Evolutionary conservation across 1,140 invertebrate species (phyloP), one percentile per base, ranked within the genome.

Genomic region (Hydropsyche tenuis): DNA sequence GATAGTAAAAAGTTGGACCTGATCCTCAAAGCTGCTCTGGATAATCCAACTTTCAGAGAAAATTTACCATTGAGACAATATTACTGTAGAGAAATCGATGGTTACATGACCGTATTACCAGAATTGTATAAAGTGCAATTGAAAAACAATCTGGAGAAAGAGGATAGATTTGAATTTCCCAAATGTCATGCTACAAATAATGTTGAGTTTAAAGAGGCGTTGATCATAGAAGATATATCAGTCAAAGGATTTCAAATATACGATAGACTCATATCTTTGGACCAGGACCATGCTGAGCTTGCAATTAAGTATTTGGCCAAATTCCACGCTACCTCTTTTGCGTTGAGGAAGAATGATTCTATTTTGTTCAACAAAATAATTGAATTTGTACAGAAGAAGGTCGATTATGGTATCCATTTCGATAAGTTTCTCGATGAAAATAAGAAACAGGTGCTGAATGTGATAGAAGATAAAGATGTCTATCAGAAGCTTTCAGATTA

Each of bases 161-260:
- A 75, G 16, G 75, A 83, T 1, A 74, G 69, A 3, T 82, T 85
- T 22, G 66, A 75, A 63, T 78, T 80, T 69, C 80, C 85, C 3
- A 81, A 80, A 63, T 87, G 83, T 70, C 84, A 82, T 14, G 80
- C 77, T 11, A 80, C 75, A 0, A 75, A 79, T 5, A 73, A 48
- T 11, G 80, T 84, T 51, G 78, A 82, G 27, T 73, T 78, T 6
- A 75, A 85, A 46, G 86, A 87, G 79, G 79, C 84, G 20, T 83
- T 88, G 9, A 78, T 89, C 23, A 78, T 90, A 66, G 84, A 89
- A 78, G 87, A 90, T 79, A 77, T 90, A 14, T 79, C 80, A 53
- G 46, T 75, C 0, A 42, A 72, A 6, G 84, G 84, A 0, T 89
- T 82, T 73, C 37, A 56, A 12, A 80, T 89, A 74, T 79, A 82